Conservation (phyloP, 1,140 invertebrate species). For the Helicorthomorpha holstii region DNA sequence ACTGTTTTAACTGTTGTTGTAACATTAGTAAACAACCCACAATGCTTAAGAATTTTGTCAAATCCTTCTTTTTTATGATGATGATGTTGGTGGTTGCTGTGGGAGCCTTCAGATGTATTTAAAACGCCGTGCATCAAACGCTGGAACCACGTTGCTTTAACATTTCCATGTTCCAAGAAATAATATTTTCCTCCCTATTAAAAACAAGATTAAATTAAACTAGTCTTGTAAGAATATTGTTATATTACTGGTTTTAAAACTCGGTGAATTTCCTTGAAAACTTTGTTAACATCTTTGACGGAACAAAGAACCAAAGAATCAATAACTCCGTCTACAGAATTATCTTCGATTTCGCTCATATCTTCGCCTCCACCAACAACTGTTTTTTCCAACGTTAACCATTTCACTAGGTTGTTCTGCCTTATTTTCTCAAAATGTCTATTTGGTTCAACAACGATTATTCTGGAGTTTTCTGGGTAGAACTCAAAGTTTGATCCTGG, state of each 20-base stretch:
- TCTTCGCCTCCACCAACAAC: slow-evolving; percentile 16
- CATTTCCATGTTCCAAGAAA: too few species aligned
- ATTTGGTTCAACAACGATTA: slow-evolving; percentile 20
- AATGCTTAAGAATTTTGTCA: too few species aligned
- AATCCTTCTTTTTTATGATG: too few species aligned
- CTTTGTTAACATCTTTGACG: slow-evolving; percentile 14
- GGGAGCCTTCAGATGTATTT: too few species aligned
- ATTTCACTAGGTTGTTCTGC: slow-evolving; percentile 13
- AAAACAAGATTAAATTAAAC: too few species aligned
- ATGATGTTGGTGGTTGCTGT: too few species aligned
- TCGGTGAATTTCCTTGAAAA: slow-evolving; percentile 18
- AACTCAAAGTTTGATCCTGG: slow-evolving; percentile 20
- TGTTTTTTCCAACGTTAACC: slow-evolving; percentile 16
- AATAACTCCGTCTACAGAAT: slow-evolving; percentile 20
- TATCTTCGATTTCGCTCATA: slow-evolving; percentile 13
- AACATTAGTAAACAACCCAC: too few species aligned
- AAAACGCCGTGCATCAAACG: too few species aligned
- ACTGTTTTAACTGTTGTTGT: too few species aligned
- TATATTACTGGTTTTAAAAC: slow-evolving; percentile 21
- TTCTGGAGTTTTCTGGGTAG: slow-evolving; percentile 19
- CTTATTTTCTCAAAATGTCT: slow-evolving; percentile 17
- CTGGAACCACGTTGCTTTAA: too few species aligned
- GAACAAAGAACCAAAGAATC: slow-evolving; percentile 19
- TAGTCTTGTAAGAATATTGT: too few species aligned
- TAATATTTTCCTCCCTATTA: too few species aligned